Evolutionary conservation across 2,113 vertebrate genomes (phyloP).

Genomic region (Rhombomys opimus): DNA sequence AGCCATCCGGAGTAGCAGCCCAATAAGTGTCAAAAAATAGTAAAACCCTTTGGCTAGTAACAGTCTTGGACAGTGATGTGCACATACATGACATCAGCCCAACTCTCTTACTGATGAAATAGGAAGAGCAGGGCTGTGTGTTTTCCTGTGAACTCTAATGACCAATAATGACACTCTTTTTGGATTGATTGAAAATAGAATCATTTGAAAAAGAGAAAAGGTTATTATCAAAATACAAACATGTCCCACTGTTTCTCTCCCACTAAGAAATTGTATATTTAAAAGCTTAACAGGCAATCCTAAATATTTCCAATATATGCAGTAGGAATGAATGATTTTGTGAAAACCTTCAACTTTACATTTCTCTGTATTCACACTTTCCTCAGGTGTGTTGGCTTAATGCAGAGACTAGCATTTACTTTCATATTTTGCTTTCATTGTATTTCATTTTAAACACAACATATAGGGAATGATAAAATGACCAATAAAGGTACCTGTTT

Average conservation of each 20-base stretch:
- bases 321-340: slow-evolving; percentile 57
- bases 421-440: slow-evolving; percentile 52
- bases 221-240: slow-evolving; percentile 59
- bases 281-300: slow-evolving; percentile 65
- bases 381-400: background rate
- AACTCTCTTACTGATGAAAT: slow-evolving; percentile 11
- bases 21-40: slow-evolving; percentile 31
- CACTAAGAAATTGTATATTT: slow-evolving; percentile 60
- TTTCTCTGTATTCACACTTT: slow-evolving; percentile 42
- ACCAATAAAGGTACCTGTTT: slow-evolving; percentile 3
- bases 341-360: slow-evolving; percentile 48
- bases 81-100: background rate
- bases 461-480: slow-evolving; percentile 35
- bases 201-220: slow-evolving; percentile 59
- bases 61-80: background rate
- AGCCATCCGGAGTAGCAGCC: slow-evolving; percentile 5
- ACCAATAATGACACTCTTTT: slow-evolving; percentile 52
- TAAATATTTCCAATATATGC: slow-evolving; percentile 22
- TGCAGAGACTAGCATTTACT: slow-evolving; percentile 11
- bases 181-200: slow-evolving; percentile 16
- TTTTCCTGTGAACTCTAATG: slow-evolving; percentile 18
- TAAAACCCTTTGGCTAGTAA: slow-evolving; percentile 25
- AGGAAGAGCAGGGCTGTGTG: slow-evolving; percentile 37
- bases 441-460: slow-evolving; percentile 58
- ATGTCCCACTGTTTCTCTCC: slow-evolving; percentile 9